phyloP scores from a whole-genome alignment of 2,113 vertebrate genomes.

The Micromys minutus region DNA sequence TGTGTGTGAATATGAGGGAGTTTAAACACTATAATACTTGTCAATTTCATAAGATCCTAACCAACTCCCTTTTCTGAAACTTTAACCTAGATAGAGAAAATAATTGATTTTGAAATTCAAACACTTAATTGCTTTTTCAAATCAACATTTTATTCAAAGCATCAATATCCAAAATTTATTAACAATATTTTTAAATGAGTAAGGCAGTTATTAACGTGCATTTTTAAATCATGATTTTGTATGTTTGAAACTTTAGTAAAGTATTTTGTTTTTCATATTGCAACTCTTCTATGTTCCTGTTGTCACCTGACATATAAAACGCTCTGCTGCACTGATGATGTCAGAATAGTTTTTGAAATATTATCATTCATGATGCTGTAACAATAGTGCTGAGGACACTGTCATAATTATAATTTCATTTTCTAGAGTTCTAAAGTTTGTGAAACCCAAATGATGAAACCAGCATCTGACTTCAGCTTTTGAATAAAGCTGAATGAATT shows the following conservation, averaged over 20 bases:
- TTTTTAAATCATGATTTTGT: not conserved
- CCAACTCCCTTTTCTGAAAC: not conserved
- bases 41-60: not conserved
- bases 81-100: not conserved
- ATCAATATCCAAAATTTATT: not conserved
- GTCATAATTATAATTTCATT: not conserved
- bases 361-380: not conserved
- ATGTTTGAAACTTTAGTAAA: not conserved
- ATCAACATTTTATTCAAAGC: not conserved
- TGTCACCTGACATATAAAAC: not conserved
- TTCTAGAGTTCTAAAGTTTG: not conserved
- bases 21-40: not conserved
- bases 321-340: not conserved
- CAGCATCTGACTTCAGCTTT: not conserved
- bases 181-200: not conserved
- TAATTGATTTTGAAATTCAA: not conserved
- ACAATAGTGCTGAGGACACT: accelerated
- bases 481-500: too few species aligned
- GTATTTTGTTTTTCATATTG: not conserved
- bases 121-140: not conserved
- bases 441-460: not conserved
- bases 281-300: not conserved
- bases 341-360: not conserved
- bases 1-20: not conserved
- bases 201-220: not conserved